phyloP scores from a whole-genome alignment of 2,113 vertebrate genomes.

The Poecile atricapillus region DNA sequence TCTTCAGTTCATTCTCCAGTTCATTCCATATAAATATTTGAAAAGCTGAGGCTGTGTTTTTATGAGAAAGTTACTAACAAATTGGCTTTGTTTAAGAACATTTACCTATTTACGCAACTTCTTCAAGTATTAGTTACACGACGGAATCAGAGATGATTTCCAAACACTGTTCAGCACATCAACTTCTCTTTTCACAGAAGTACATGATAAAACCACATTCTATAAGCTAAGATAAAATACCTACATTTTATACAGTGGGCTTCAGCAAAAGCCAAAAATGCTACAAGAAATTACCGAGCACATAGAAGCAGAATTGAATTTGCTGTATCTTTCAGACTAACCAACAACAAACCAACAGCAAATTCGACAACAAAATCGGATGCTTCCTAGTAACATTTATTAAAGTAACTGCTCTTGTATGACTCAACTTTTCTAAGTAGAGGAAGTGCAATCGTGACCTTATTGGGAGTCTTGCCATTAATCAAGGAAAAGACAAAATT shows the following conservation, averaged over 20 bases:
- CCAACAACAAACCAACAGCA: neutral
- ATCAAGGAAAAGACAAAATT: neutral
- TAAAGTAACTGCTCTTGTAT: conserved; percentile 3
- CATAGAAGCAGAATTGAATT: neutral
- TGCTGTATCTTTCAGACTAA: neutral
- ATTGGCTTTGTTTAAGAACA: neutral
- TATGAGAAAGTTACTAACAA: neutral
- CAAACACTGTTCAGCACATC: neutral
- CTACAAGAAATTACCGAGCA: neutral
- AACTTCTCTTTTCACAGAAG: neutral
- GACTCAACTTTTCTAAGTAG: conserved; percentile 16
- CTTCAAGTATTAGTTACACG: neutral
- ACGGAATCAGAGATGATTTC: neutral
- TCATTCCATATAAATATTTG: neutral
- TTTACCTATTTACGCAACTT: neutral
- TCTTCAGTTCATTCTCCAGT: neutral
- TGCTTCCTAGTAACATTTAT: conserved; percentile 30
- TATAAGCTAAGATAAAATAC: neutral
- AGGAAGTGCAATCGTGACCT: neutral
- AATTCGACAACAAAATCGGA: neutral
- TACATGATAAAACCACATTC: neutral
- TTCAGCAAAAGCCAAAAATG: neutral
- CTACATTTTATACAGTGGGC: neutral
- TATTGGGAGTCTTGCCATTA: neutral
- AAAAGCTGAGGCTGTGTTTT: neutral